Base-by-base conservation (phyloP, 2,797 vertebrate species). In the Cuniculus paca region DNA sequence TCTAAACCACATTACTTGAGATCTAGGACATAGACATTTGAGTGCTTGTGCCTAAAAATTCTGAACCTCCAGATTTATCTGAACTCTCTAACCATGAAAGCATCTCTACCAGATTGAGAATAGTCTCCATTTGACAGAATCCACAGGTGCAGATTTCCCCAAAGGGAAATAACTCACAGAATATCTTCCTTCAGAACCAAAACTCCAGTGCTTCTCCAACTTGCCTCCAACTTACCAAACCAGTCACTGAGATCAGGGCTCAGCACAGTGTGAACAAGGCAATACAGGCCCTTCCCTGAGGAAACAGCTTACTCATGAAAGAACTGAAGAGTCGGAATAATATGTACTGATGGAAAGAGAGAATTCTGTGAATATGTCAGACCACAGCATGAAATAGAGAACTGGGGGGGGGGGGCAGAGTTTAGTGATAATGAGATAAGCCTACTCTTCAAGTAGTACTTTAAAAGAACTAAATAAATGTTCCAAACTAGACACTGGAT, bases 401-500 rank as follows among this genome's bases (percentile, higher is more conserved):
- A 26, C 42, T 45, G 26, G 6, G 68, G 24, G 28, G 39, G 6
- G 42, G 6, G 39, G 6, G 42, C 2, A 31, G 26, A 8, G 26
- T 31, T 48, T 31, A 48, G 9, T 31, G 39, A 28, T 74, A 28
- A 28, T 20, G 17, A 17, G 65, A 70, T 74, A 74, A 74, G 42
- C 26, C 12, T 42, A 31, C 14, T 48, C 42, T 75, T 75, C 42
- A 75, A 45, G 45, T 86, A 89, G 28, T 91, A 65, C 58, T 87
- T n/a, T 36, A 63, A 80, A 91, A 95, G 45, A 95, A 87, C 20
- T 45, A 9, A 88, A 85, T 88, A 31, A 79, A 36, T 82, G 4
- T 90, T 75, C 22, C 36, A 92, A 87, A 80, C 12, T 54, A 68
- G 68, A 94, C 7, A 34, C 8, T 48, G 24, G 31, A 48, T 90